These are phyloP conservation scores for Apostichopus parvimensis DNA, from an alignment of 35 echinoderm and acorn worm genomes.

Conservation along the genomic window DNA sequence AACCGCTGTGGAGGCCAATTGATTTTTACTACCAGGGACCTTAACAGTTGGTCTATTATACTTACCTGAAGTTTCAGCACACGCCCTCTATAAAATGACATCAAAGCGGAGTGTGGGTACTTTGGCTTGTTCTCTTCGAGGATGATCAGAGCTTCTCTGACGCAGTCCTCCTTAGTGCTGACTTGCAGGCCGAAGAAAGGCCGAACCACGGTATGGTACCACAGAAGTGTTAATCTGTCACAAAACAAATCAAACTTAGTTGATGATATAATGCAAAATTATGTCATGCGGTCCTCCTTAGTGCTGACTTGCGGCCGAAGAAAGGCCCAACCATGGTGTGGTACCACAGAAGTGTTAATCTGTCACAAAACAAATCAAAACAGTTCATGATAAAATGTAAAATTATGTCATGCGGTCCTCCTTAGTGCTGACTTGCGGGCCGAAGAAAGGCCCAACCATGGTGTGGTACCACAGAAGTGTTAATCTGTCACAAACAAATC, in stretches of 20 bases:
- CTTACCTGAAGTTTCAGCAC: conserved; percentile 82
- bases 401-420: conserved; percentile 70
- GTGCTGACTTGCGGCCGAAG: conserved; percentile 82
- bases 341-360: conserved; percentile 94
- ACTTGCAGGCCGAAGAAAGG: conserved; percentile 94
- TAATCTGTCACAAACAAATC: conserved; percentile 53
- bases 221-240: conserved; percentile 66
- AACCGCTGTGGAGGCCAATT: too few relatives aligned
- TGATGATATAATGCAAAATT: neutral
- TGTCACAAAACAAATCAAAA: neutral
- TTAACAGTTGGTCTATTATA: neutral
- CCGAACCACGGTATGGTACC: conserved; percentile 98
- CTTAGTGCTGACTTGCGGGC: conserved; percentile 70
- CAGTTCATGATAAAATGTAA: too few relatives aligned
- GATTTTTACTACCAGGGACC: too few relatives aligned
- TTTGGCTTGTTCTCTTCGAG: conserved; percentile 81
- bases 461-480: conserved; percentile 97
- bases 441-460: conserved; percentile 95
- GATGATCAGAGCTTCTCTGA: conserved; percentile 75
- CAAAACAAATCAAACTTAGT: too few relatives aligned
- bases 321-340: conserved; percentile 96
- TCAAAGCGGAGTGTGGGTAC: conserved; percentile 82
- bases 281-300: conserved; percentile 71
- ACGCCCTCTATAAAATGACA: conserved; percentile 91
- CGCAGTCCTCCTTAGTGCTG: conserved; percentile 70